Percentiles rank a stretch among this genome's conserved stretches.
Evolutionary conservation across 2,888 invertebrate genomes (phyloP).

Genomic region (Vandiemenella viatica): DNA sequence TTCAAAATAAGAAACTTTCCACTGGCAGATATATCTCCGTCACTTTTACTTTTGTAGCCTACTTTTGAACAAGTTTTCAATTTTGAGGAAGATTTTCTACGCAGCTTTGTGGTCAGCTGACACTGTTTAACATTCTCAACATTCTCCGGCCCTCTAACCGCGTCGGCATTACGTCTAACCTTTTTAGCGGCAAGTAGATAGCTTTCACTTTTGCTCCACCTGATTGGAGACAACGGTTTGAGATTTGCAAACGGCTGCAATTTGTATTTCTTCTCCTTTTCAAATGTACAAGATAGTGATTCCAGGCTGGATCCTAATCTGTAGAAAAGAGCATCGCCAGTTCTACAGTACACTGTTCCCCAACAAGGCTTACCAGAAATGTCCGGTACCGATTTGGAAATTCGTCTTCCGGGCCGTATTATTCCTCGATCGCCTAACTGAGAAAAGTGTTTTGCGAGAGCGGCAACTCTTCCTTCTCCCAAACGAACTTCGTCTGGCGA

Average conservation of each 20-base stretch:
- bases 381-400: slow-evolving; percentile 26
- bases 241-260: background rate
- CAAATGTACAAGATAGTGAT: background rate
- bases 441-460: slow-evolving; percentile 48
- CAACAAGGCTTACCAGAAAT: slow-evolving; percentile 17
- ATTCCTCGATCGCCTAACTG: slow-evolving; percentile 8
- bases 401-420: slow-evolving; percentile 26
- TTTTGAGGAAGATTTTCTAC: too few species aligned
- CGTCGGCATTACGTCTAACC: too few species aligned
- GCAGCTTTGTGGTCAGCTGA: too few species aligned
- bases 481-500: slow-evolving; percentile 53
- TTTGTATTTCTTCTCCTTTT: background rate
- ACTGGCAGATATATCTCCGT: too few species aligned
- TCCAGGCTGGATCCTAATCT: background rate
- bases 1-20: too few species aligned
- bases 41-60: too few species aligned
- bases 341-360: background rate
- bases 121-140: too few species aligned
- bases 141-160: too few species aligned
- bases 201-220: background rate
- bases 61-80: too few species aligned
- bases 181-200: background rate
- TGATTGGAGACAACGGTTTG: background rate
- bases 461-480: slow-evolving; percentile 53
- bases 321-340: background rate